Percentiles rank a stretch among this genome's conserved stretches.
Evolutionary conservation across 2,888 invertebrate species (phyloP).

Genomic region (Melanophora roralis): DNA sequence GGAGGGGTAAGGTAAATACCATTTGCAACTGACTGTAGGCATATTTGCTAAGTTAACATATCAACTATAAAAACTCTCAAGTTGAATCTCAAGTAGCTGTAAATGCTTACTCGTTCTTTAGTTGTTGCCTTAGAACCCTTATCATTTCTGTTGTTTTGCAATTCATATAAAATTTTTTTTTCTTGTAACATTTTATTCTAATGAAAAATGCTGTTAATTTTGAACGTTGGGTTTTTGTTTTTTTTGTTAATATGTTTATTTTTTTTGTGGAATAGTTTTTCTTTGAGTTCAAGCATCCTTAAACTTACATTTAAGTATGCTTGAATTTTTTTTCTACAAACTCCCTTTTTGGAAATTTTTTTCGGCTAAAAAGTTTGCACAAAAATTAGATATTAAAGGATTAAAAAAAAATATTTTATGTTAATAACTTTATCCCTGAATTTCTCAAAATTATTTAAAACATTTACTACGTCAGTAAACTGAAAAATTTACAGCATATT

Average conservation of each 20-base stretch:
- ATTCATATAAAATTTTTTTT: neutral
- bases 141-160: conserved; percentile 3
- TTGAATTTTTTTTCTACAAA: conserved; percentile 21
- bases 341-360: conserved; percentile 1
- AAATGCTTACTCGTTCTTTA: conserved; percentile 38
- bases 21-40: neutral
- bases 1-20: neutral
- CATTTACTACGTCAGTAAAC: too few relatives aligned
- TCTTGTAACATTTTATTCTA: conserved; percentile 13
- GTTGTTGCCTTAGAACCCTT: conserved; percentile 38
- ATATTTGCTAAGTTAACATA: neutral
- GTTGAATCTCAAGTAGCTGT: conserved; percentile 40
- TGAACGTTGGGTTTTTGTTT: conserved; percentile 1
- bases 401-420: too few relatives aligned
- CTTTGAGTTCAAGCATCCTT: conserved; percentile 5
- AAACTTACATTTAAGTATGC: conserved; percentile 10
- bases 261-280: neutral
- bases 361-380: neutral
- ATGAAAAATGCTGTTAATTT: conserved; percentile 35
- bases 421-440: too few relatives aligned
- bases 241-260: conserved; percentile 17
- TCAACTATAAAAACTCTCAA: conserved; percentile 21
- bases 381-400: too few relatives aligned
- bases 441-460: too few relatives aligned
- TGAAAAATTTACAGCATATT: too few relatives aligned